A percentile compares a stretch with the other conserved stretches of the same genome.
These are phyloP conservation scores for Astur gentilis DNA, from an alignment of 2,113 vertebrate species.

Conservation along the genomic window DNA sequence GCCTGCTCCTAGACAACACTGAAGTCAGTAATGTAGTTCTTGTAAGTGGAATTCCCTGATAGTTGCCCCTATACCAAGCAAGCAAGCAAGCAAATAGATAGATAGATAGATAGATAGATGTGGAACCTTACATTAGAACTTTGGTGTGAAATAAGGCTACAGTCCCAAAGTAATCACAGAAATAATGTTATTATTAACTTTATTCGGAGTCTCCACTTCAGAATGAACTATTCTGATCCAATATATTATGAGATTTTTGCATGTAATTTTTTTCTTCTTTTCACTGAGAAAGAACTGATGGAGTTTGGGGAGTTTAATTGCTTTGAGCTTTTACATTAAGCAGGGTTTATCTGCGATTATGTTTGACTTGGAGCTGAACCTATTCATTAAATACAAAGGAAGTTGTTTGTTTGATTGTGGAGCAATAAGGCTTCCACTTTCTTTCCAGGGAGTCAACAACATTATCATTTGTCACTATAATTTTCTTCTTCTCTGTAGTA, in stretches of 20 bases:
- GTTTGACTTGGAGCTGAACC: conserved; percentile 14
- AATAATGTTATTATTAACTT: not conserved
- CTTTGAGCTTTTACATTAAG: conserved; percentile 1
- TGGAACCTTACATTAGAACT: not conserved
- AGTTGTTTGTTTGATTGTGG: conserved; percentile 8
- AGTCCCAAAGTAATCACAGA: not conserved
- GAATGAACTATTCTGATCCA: not conserved
- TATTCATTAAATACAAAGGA: conserved; percentile 30
- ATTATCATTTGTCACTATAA: conserved; percentile 34
- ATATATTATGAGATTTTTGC: not conserved
- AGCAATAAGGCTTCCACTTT: conserved; percentile 18
- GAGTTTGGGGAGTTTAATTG: not conserved
- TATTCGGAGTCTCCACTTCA: not conserved
- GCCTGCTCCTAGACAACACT: not conserved
- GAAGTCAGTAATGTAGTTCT: not conserved
- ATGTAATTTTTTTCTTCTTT: not conserved
- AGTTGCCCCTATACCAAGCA: not conserved
- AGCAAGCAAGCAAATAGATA: not conserved
- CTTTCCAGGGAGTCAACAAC: conserved; percentile 12
- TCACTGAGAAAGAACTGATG: not conserved
- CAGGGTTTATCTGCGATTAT: not conserved
- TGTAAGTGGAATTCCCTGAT: not conserved
- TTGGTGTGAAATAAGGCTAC: not conserved
- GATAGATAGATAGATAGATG: not conserved
- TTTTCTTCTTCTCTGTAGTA: not conserved